phyloP scores from a whole-genome alignment of 2,797 vertebrate genomes.

The Hephaestus fuliginosus region DNA sequence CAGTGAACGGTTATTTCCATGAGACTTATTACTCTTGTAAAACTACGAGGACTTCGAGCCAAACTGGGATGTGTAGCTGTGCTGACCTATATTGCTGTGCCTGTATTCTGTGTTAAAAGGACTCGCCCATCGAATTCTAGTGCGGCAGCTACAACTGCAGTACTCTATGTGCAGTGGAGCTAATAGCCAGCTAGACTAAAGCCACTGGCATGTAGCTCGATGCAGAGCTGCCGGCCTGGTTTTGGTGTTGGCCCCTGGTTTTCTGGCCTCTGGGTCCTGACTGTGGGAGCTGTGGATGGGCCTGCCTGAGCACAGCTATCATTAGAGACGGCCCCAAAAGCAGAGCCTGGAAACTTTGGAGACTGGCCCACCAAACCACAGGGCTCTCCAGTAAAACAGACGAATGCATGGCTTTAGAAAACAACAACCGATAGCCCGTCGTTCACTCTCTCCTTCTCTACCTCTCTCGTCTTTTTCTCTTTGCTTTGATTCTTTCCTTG shows the following conservation, averaged over 20 bases:
- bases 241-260: conserved; percentile 48
- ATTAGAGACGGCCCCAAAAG: conserved; percentile 72
- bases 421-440: conserved; percentile 40
- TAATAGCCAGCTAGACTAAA: conserved; percentile 81
- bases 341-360: conserved; percentile 71
- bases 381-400: conserved; percentile 62
- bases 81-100: conserved; percentile 50
- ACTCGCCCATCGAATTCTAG: conserved; percentile 47
- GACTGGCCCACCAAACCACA: conserved; percentile 64
- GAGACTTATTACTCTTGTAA: conserved; percentile 15
- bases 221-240: conserved; percentile 64
- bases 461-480: too few species aligned
- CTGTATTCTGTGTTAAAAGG: conserved; percentile 30
- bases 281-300: conserved; percentile 68
- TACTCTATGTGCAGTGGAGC: conserved; percentile 32
- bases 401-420: conserved; percentile 44
- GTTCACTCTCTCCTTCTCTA: background rate
- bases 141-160: conserved; percentile 50
- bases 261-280: conserved; percentile 61
- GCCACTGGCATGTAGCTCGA: conserved; percentile 78
- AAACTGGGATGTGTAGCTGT: conserved; percentile 23
- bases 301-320: conserved; percentile 74
- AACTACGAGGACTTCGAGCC: conserved; percentile 41
- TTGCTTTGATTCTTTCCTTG: background rate
- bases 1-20: background rate